Base-by-base conservation (phyloP, 2,797 vertebrate genomes). In the Crocidura indochinensis region DNA sequence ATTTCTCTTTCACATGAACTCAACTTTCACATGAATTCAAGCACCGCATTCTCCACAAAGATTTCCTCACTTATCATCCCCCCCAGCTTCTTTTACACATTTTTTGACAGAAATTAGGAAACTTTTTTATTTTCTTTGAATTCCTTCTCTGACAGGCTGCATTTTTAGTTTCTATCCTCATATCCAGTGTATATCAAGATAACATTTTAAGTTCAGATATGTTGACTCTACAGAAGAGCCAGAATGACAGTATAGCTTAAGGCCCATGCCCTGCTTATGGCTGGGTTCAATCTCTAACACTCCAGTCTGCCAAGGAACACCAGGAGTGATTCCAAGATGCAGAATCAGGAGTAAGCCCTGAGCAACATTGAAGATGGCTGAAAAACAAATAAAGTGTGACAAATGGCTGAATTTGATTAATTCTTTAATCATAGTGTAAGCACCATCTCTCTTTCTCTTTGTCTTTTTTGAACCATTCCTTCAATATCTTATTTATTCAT, bases 41-140 rank as follows among this genome's bases (percentile, higher is more conserved):
- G 47, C 38, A 62, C 44, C 29, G n/a, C 22, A 14, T 81, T 71
- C 53, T 84, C 71, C 1, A 8, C 0, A 14, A 88, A 84, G 68
- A 8, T 53, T 53, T 38, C 4, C 51, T 53, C 51, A 53, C 17
- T 0, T 1, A 11, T 68, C 65, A 12, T n/a, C 14, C 27, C 29
- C 69, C 89, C 20, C 9, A 47, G 44, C 8, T 80, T 1, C 0
- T 0, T 2, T 12, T 12, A 3, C 11, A 14, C 12, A 51, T 29
- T 87, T 89, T 56, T 67, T 60, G 4, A 31, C 1, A 77, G 27
- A 79, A 60, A 22, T 68, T 67, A 87, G 46, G n/a, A 77, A 71
- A 47, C 17, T 2, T 0, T 29, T 49, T 73, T n/a, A 3, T 72
- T 12, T 85, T 81, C 49, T 79, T 44, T 19, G 44, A 82, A 79